These are phyloP conservation scores for Drosophila fuyamai DNA, from an alignment of 1,140 invertebrate genomes.

Conservation along the genomic window DNA sequence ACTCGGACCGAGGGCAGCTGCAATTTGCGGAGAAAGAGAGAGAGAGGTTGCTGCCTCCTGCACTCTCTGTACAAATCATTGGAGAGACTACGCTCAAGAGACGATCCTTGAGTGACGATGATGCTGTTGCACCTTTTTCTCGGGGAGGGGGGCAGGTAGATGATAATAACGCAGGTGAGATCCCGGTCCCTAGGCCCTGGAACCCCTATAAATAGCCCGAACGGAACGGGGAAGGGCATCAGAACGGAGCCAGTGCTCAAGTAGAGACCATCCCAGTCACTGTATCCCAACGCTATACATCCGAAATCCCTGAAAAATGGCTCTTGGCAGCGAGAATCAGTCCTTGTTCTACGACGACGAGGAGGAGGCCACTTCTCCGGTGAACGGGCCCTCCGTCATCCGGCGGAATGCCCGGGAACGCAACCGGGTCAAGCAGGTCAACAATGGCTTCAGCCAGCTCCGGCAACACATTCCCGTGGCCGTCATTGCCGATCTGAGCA, in stretches of 20 bases:
- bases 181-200: conserved; percentile 26
- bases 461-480: conserved; percentile 94
- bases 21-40: conserved; percentile 7
- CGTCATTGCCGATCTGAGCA: conserved; percentile 89
- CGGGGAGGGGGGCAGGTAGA: conserved; percentile 34
- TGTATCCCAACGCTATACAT: not conserved
- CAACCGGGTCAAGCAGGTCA: conserved; percentile 97
- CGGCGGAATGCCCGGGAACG: conserved; percentile 96
- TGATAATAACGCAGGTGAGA: conserved; percentile 48
- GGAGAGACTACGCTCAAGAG: conserved; percentile 16
- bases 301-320: conserved; percentile 23
- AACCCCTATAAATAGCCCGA: conserved; percentile 72
- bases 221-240: conserved; percentile 82
- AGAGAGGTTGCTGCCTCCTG: not conserved
- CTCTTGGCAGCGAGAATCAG: conserved; percentile 42
- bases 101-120: conserved; percentile 35
- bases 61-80: not conserved
- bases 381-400: conserved; percentile 88
- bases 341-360: conserved; percentile 36
- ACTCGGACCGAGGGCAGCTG: conserved; percentile 32
- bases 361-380: conserved; percentile 9
- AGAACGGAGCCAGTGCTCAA: conserved; percentile 68
- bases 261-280: conserved; percentile 27
- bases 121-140: conserved; percentile 32
- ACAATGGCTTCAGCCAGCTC: conserved; percentile 95